These are phyloP conservation scores for Liparis tanakae DNA, from an alignment of 2,797 vertebrate species.

Conservation along the genomic window DNA sequence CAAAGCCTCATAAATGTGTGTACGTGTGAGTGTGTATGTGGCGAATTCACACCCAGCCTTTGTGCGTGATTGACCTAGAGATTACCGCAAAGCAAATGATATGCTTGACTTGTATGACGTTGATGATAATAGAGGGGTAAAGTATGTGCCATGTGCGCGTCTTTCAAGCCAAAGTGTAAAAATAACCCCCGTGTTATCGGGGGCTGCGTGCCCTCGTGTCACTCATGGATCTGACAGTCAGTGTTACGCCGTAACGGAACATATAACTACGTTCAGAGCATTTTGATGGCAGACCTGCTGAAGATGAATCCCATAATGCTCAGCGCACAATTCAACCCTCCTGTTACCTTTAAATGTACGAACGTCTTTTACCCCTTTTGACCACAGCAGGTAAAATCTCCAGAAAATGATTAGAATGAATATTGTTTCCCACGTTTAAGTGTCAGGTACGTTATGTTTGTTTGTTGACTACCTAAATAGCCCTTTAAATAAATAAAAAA, in stretches of 20 bases:
- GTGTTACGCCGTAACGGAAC: not conserved
- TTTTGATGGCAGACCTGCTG: not conserved
- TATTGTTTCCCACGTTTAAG: too few species aligned
- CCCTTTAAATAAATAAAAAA: too few species aligned
- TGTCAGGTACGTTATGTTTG: too few species aligned
- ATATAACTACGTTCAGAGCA: not conserved
- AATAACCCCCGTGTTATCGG: slow-evolving; percentile 20
- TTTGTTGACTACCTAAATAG: too few species aligned
- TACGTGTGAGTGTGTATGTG: slow-evolving; percentile 46
- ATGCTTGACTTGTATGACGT: slow-evolving; percentile 39
- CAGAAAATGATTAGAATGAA: too few species aligned
- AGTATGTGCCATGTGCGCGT: slow-evolving; percentile 29
- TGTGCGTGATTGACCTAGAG: slow-evolving; percentile 62
- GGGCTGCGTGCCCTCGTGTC: not conserved
- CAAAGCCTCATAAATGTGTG: slow-evolving; percentile 82
- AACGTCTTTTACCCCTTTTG: too few species aligned
- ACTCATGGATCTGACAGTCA: slow-evolving; percentile 4
- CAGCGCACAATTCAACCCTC: too few species aligned
- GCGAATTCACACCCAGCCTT: slow-evolving; percentile 56
- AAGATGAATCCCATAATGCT: not conserved
- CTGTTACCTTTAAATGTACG: too few species aligned
- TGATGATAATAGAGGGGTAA: slow-evolving; percentile 53
- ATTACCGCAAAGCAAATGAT: slow-evolving; percentile 61
- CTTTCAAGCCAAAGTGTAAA: slow-evolving; percentile 19
- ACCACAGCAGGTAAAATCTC: too few species aligned